These are phyloP conservation scores for Heterodera carotae DNA, from an alignment of 1,140 invertebrate species.

Conservation along the genomic window DNA sequence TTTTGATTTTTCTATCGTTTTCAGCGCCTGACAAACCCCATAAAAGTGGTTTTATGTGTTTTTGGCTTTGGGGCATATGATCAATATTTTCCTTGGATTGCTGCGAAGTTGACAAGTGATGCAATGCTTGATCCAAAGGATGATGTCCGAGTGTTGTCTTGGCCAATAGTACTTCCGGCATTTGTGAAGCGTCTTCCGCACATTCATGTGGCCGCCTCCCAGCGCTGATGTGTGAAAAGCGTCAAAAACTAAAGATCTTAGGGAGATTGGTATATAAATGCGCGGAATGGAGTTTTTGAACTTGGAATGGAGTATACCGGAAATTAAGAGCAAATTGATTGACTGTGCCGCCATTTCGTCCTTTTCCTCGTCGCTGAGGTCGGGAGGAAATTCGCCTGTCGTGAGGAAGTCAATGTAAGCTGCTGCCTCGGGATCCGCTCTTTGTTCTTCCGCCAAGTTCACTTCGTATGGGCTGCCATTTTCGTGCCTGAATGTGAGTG, in stretches of 20 bases:
- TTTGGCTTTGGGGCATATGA: no score
- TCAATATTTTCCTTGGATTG: no score
- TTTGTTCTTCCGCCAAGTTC: slow-evolving; percentile 4
- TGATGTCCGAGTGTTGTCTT: neutral
- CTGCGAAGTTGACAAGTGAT: slow-evolving; percentile 23
- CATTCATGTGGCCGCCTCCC: slow-evolving; percentile 26
- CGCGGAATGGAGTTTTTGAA: neutral
- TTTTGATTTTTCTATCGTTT: no score
- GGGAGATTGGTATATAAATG: slow-evolving; percentile 12
- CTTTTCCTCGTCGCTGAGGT: neutral
- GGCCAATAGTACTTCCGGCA: slow-evolving; percentile 27
- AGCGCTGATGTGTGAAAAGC: slow-evolving; percentile 1
- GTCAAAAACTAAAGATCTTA: slow-evolving; percentile 4
- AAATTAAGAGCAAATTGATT: neutral
- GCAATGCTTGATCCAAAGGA: slow-evolving; percentile 7
- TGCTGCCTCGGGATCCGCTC: neutral
- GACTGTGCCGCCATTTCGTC: neutral
- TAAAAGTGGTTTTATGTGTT: no score
- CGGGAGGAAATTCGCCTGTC: neutral
- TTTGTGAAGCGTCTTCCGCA: slow-evolving; percentile 20
- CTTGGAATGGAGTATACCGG: neutral
- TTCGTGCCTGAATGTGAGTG: neutral
- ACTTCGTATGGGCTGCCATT: slow-evolving; percentile 8
- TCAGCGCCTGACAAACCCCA: no score
- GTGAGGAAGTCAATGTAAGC: neutral